A percentile compares a stretch with the other conserved stretches of the same genome.
Conservation (phyloP, 2,888 invertebrate genomes). For the Schizaphis graminum region DNA sequence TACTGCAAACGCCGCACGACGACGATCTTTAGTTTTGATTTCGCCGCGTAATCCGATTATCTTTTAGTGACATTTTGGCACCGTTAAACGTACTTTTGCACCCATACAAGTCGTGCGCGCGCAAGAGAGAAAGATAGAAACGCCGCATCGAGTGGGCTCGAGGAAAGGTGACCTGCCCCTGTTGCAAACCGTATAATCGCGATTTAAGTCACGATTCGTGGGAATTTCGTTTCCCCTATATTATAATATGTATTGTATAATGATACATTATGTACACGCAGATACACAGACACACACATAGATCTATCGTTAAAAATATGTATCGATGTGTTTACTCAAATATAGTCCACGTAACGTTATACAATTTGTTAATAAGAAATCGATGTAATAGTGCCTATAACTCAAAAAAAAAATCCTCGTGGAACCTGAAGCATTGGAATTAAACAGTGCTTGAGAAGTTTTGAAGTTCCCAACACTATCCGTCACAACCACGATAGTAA, state of each 20-base stretch:
- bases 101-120: neutral
- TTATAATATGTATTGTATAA: neutral
- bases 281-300: neutral
- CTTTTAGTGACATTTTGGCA: conserved; percentile 47
- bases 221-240: conserved; percentile 31
- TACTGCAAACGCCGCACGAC: conserved; percentile 48
- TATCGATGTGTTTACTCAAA: neutral
- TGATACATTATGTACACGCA: neutral
- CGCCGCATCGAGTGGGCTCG: neutral
- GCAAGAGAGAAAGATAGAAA: neutral
- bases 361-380: neutral
- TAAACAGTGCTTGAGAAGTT: neutral
- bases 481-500: neutral
- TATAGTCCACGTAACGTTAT: neutral
- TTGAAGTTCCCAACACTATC: neutral
- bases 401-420: neutral
- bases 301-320: neutral
- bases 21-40: conserved; percentile 47
- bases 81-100: neutral
- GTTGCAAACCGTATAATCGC: conserved; percentile 37
- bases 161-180: neutral
- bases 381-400: too few species aligned
- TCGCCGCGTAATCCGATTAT: conserved; percentile 61
- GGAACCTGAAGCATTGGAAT: neutral
- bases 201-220: conserved; percentile 57